A percentile compares a stretch with the other conserved stretches of the same genome.
Conservation (phyloP, 2,888 invertebrate species). For the Tryphoninae sp. region DNA sequence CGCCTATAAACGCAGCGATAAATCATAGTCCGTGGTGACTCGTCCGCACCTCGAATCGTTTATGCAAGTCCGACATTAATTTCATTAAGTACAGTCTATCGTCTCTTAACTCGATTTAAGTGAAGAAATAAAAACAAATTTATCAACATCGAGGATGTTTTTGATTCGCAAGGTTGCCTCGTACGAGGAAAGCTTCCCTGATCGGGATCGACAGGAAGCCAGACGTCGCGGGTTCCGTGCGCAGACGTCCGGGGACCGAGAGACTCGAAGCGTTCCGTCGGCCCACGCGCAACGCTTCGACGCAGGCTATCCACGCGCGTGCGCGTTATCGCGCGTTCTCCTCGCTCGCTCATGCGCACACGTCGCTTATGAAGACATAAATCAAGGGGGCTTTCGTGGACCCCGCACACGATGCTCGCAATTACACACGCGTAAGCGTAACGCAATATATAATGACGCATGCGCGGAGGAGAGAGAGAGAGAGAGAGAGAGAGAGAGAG, state of each 20-base stretch:
- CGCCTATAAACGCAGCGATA: conserved; percentile 42
- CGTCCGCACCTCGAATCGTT: no score
- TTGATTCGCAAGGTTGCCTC: neutral
- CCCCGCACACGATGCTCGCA: conserved; percentile 76
- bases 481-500: no score
- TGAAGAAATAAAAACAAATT: neutral
- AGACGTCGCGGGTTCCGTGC: neutral
- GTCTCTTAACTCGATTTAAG: neutral
- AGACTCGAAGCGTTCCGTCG: conserved; percentile 43
- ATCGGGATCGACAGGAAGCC: conserved; percentile 16
- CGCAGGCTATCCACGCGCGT: conserved; percentile 1
- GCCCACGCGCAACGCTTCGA: conserved; percentile 51
- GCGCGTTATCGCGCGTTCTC: conserved; percentile 29
- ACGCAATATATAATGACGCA: conserved; percentile 77
- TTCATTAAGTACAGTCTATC: neutral
- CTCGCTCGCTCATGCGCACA: conserved; percentile 66
- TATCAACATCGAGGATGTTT: neutral
- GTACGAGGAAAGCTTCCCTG: conserved; percentile 1
- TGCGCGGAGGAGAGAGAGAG: conserved; percentile 55
- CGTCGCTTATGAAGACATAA: conserved; percentile 79
- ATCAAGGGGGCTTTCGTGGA: conserved; percentile 78
- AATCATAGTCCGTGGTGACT: conserved; percentile 23
- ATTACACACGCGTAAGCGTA: conserved; percentile 79
- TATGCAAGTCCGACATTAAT: no score
- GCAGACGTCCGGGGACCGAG: conserved; percentile 24